These are phyloP conservation scores for Platanista minor DNA, from an alignment of 2,113 vertebrate species.

Conservation along the genomic window DNA sequence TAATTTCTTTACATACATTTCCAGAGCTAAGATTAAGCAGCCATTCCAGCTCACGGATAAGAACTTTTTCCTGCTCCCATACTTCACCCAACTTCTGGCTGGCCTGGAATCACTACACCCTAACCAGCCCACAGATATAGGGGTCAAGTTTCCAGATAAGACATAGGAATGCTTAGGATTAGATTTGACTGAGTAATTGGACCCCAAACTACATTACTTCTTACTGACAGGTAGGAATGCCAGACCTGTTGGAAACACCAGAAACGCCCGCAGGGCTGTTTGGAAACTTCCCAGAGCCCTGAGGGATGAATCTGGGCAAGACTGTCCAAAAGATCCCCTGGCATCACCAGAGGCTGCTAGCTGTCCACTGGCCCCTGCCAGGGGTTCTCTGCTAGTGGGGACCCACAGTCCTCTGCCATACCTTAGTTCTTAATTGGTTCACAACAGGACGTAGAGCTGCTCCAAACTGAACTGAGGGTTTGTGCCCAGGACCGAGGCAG, in stretches of 20 bases:
- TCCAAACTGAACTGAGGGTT: not conserved
- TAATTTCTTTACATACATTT: not conserved
- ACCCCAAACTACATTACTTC: conserved; percentile 44
- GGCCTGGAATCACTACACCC: not conserved
- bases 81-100: conserved; percentile 28
- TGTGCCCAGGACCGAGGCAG: not conserved
- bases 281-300: not conserved
- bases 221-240: conserved; percentile 68
- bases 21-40: conserved; percentile 16
- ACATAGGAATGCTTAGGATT: conserved; percentile 46
- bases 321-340: not conserved
- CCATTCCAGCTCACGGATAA: not conserved
- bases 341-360: not conserved
- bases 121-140: not conserved
- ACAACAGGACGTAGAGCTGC: not conserved
- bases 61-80: conserved; percentile 18
- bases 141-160: conserved; percentile 64
- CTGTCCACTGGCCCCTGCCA: not conserved
- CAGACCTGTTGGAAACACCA: not conserved
- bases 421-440: not conserved
- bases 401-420: not conserved
- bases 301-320: not conserved
- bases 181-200: conserved; percentile 28
- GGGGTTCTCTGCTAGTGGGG: not conserved
- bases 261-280: not conserved